Base-by-base conservation (phyloP, 2,797 vertebrate genomes). In the Takifugu ocellatus region DNA sequence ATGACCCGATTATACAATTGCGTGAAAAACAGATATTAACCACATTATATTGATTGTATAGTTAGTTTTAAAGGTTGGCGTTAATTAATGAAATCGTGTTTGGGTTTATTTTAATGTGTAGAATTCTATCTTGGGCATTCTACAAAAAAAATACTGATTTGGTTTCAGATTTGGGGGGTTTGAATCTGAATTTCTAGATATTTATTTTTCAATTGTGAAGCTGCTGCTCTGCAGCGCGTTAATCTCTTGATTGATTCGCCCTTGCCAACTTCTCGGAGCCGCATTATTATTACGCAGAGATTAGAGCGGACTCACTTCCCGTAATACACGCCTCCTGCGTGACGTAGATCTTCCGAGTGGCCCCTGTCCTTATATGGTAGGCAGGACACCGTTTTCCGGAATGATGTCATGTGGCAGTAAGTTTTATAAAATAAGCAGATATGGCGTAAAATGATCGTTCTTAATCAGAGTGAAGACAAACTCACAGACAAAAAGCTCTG, bases 311-410 rank as follows among this genome's bases (percentile, higher is more conserved):
- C 33, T 75, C 79, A 74, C 66, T 92, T 92, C 89, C 87, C 77
- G 90, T 87, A 90, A 90, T 0, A 66, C 84, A 78, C 87, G 82
- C 89, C 90, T 53, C 70, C 79, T 56, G n/a, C 33, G 25, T 89
- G 88, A 91, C 88, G 89, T 76, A 21, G 17, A 5, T 78, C 78
- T 84, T 86, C 82, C 83, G 87, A 89, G 69, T n/a, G 21, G 42
- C 53, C 58, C 64, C 72, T 66, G 75, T 69, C 90, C 90, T 83
- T 83, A 90, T 88, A 86, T 90, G 89, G 90, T 11, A 43, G 65
- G 25, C 15, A 75, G 80, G 68, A 44, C 77, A 25, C 78, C 64
- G 6, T 15, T 57, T 89, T 90, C 90, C 86, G 82, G 83, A 59
- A 84, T 86, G 84, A 91, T 81, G 84, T 90, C 88, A 89, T 49